Conservation (phyloP, 2,113 vertebrate genomes). For the Sturnira hondurensis region DNA sequence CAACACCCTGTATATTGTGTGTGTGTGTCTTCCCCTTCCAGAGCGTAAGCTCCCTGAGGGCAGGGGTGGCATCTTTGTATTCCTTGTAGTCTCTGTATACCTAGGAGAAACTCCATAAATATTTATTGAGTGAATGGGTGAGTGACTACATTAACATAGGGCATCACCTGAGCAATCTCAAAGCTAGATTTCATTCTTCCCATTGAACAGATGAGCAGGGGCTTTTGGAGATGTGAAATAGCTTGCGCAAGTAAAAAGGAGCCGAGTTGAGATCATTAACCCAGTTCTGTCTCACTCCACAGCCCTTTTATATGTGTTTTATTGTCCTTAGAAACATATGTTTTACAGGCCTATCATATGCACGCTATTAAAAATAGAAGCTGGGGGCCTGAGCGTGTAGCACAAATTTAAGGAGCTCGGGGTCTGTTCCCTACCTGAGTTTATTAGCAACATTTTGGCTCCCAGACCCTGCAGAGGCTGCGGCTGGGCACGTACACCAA, state of each 20-base stretch:
- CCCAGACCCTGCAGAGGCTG: conserved; percentile 32
- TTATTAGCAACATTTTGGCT: conserved; percentile 69
- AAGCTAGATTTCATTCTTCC: background rate
- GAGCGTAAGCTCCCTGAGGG: background rate
- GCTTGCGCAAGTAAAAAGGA: background rate
- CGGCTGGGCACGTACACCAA: background rate
- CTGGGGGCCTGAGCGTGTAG: conserved; percentile 75
- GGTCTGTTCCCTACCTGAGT: conserved; percentile 72
- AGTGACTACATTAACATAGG: too few relatives aligned
- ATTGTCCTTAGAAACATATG: conserved; percentile 84
- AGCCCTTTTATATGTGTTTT: conserved; percentile 79
- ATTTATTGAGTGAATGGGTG: background rate
- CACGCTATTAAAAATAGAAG: conserved; percentile 81
- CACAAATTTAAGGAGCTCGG: conserved; percentile 69
- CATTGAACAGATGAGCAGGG: background rate
- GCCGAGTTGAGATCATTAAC: conserved; percentile 7
- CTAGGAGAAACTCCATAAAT: background rate
- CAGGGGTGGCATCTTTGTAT: background rate
- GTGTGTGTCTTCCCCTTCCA: background rate
- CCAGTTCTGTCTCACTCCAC: conserved; percentile 21
- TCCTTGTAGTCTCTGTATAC: background rate
- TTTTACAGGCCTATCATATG: conserved; percentile 85
- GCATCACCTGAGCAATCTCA: background rate
- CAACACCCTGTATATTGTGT: background rate
- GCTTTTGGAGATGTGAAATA: background rate